These are phyloP conservation scores for Sitta carolinensis DNA, from an alignment of 2,797 vertebrate species.

Conservation along the genomic window DNA sequence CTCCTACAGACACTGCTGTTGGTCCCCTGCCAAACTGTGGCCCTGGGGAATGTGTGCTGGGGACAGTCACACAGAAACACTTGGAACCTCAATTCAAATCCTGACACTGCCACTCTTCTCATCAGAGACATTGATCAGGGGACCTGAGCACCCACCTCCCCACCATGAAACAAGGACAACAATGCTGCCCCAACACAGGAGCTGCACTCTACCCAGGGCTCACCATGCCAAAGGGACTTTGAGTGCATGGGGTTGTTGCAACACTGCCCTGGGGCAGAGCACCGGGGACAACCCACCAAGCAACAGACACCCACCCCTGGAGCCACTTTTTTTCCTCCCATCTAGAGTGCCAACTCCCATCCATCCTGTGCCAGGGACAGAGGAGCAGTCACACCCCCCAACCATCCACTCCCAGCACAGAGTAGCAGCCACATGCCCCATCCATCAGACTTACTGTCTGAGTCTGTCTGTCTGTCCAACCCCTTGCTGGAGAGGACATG, in stretches of 20 bases:
- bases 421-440: neutral
- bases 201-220: accelerated
- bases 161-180: neutral
- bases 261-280: accelerated
- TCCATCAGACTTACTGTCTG: neutral
- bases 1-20: neutral
- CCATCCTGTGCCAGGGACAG: neutral
- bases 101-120: neutral
- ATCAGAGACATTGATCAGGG: accelerated
- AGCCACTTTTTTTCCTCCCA: neutral
- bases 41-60: neutral
- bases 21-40: accelerated
- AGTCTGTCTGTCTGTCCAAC: neutral
- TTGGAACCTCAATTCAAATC: neutral
- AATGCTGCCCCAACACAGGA: neutral
- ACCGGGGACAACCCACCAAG: neutral
- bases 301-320: accelerated
- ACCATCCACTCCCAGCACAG: neutral
- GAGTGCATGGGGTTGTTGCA: accelerated
- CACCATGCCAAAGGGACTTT: accelerated
- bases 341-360: neutral
- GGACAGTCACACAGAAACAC: neutral
- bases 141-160: neutral
- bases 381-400: neutral
- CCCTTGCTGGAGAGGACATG: neutral